A percentile compares a stretch with the other conserved stretches of the same genome.
phyloP scores from a whole-genome alignment of 2,113 vertebrate genomes.

The Ageneiosus marmoratus region DNA sequence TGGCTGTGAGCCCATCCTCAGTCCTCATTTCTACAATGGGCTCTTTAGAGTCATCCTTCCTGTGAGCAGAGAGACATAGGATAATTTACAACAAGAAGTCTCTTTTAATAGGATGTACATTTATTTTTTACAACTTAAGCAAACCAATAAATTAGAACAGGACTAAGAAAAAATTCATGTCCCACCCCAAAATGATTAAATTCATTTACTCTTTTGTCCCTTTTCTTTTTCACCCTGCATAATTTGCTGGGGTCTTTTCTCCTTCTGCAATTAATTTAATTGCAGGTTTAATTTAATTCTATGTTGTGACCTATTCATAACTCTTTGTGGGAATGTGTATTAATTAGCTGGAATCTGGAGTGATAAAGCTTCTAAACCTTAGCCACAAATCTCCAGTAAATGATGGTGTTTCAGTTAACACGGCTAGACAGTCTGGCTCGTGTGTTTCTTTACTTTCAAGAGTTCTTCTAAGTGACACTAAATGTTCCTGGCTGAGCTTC shows the following conservation, averaged over 20 bases:
- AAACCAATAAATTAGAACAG: neutral
- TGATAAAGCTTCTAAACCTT: neutral
- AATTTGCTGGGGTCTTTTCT: neutral
- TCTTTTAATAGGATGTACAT: neutral
- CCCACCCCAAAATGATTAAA: neutral
- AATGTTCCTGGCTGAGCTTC: neutral
- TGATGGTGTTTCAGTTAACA: neutral
- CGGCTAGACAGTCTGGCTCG: neutral
- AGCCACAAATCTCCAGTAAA: neutral
- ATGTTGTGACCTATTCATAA: neutral
- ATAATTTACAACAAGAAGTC: slow-evolving; percentile 3
- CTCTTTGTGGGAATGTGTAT: neutral
- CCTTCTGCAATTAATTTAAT: neutral
- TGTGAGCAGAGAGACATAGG: slow-evolving; percentile 60
- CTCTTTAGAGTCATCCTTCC: slow-evolving; percentile 97
- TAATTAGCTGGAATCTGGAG: neutral
- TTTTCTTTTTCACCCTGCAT: neutral
- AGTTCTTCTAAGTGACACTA: neutral
- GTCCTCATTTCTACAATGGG: slow-evolving; percentile 94
- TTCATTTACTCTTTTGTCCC: neutral
- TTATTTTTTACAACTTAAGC: neutral
- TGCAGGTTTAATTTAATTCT: neutral
- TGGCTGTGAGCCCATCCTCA: slow-evolving; percentile 91
- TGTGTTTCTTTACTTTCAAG: neutral
- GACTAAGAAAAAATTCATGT: neutral